A percentile compares a stretch with the other conserved stretches of the same genome.
Conservation (phyloP, 2,113 vertebrate species). For the Cygnus buccinator region DNA sequence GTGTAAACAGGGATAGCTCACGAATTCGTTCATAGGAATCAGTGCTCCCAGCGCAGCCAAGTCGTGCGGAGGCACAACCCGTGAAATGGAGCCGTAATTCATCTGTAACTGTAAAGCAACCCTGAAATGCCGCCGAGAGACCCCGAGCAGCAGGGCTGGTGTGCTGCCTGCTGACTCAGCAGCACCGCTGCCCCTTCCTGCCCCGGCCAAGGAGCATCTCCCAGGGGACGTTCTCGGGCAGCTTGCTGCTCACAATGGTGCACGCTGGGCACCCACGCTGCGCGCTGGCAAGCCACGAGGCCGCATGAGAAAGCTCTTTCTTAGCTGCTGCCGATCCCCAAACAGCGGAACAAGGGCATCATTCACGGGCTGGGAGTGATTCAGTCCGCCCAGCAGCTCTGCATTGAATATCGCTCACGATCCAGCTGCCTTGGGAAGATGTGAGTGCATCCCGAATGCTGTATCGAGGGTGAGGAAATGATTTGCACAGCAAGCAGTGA, state of each 20-base stretch:
- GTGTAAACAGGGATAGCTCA: neutral
- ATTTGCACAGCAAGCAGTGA: neutral
- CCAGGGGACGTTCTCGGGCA: neutral
- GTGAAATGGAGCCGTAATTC: rapidly evolving
- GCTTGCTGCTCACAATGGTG: neutral
- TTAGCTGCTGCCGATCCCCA: neutral
- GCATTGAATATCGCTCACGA: neutral
- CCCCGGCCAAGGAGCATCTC: neutral
- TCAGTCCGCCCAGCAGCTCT: constrained; percentile 24
- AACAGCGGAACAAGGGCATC: neutral
- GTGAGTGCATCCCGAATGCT: neutral
- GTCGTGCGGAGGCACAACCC: neutral
- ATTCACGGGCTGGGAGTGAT: constrained; percentile 1
- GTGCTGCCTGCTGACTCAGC: neutral
- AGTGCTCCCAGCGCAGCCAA: rapidly evolving
- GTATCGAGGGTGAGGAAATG: neutral
- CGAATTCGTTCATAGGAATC: neutral
- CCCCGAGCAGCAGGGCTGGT: neutral
- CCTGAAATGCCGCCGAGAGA: neutral
- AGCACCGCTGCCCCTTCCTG: neutral
- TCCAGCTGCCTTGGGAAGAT: neutral
- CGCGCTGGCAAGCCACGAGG: neutral
- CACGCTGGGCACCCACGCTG: neutral
- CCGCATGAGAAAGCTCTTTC: neutral
- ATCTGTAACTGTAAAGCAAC: neutral